Base-by-base conservation (phyloP, 2,888 invertebrate species). In the Yponomeuta sedellus region DNA sequence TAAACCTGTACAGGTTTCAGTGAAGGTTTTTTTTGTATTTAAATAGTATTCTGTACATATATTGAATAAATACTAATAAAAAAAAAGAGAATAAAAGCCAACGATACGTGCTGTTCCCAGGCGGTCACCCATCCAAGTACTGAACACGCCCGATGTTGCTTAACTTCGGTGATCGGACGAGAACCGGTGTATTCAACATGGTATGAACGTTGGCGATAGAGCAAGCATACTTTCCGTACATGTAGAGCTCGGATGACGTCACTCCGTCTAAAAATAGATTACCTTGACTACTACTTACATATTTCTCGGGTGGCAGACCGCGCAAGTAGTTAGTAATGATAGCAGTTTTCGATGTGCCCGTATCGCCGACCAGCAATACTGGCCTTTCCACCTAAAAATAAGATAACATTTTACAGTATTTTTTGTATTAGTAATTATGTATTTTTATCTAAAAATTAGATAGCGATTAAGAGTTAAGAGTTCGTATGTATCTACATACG, bases 271-370 rank as follows among this genome's bases (percentile, higher is more conserved):
- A 61, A 22, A 16, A 28, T 6, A 20, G 39, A 19, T 65, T 28
- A 58, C 22, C 57, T 39, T 65, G 22, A 11, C 28, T 44, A 56
- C 11, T 22, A 44, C 93, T 92, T 77, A 96, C 96, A 82, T 93
- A 95, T 82, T 91, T 88, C 40, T 94, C 94, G 0, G 92, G 76
- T 71, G 95, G 94, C 39, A 98, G 79, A 67, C 94, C 93, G 61
- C 95, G 92, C 64, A 98, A 86, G 82, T 96, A 97, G 77, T 96
- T 95, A 66, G 94, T 94, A 67, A 97, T 95, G 64, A 97, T 96
- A 0, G 98, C 97, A 0, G 97, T 97, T 89, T 98, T 98, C 0
- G 97, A 97, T 1, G 97, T 97, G 10, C 98, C 98, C 0, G 97
- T 97, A 75, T 98, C 97, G 0, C 98, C 98, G 0, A 98, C 95